Evolutionary conservation across 2,113 vertebrate genomes (phyloP), one percentile per base, ranked within the genome.

Genomic region (Periophthalmodon schlosseri): DNA sequence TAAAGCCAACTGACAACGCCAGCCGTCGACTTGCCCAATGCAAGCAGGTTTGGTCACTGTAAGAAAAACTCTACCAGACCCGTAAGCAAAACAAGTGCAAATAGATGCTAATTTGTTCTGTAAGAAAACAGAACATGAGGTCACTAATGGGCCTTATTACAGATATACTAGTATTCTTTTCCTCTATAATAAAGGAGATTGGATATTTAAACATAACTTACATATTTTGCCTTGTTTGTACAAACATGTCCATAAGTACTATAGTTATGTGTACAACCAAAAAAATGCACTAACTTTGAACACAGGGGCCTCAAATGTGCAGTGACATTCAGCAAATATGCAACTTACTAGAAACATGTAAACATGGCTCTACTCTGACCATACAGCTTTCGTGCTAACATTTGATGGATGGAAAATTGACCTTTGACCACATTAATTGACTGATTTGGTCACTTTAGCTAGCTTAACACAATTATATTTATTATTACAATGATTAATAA

Each of bases 1-100:
- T 84, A 81, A 88, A 34, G 8, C 28, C 21, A 80, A 73, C 68
- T 44, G 57, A 68, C 71, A 65, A 24, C 16, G 73, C 57, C 24
- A 28, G 66, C 47, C 46, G 63, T 39, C 65, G 20, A 50, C 68
- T 8, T 23, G 71, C n/a, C 28, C 20, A 56, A 15, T 1, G 50
- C 4, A 44, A n/a, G 24, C 57, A 24, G 5, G 2, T 46, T 21
- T 20, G 24, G 16, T 18, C 60, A 5, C 23, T 36, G 39, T 50
- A 66, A 8, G 14, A 36, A 70, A 5, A 52, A 10, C 54, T 15
- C 4, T 16, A 6, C 20, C 33, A 24, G 71, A 21, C 10, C 67
- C 34, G 13, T 44, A 2, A 46, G 67, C 18, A 64, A 46, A 23
- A 28, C 1, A 16, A 16, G 47, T 16, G 20, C 28, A 61, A 28